Evolutionary conservation across 2,113 vertebrate genomes (phyloP).

Genomic region (Hippocampus barbouri): DNA sequence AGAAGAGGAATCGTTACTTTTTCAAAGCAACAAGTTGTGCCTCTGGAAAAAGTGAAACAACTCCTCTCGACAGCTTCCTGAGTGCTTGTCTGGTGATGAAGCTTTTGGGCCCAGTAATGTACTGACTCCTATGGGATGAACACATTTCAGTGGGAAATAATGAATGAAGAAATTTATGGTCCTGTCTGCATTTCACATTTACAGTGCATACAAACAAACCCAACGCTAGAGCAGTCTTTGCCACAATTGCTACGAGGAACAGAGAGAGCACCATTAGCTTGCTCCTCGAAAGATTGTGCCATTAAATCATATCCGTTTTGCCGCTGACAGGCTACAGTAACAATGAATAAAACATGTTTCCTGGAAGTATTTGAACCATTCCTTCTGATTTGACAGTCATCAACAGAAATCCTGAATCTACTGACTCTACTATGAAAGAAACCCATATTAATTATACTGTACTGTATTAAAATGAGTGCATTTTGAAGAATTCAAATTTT

Average conservation of each 20-base stretch:
- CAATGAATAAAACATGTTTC: constrained; percentile 6
- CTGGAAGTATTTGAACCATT: background rate
- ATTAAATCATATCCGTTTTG: constrained; percentile 34
- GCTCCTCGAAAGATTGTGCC: constrained; percentile 9
- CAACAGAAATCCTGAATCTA: too few relatives aligned
- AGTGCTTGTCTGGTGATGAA: constrained; percentile 1
- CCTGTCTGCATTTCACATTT: constrained; percentile 20
- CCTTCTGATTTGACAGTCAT: background rate
- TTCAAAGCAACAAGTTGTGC: constrained; percentile 55
- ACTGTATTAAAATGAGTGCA: too few relatives aligned
- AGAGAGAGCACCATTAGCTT: constrained; percentile 44
- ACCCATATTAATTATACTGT: too few relatives aligned
- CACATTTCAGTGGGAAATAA: constrained; percentile 10
- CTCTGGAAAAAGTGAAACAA: constrained; percentile 46
- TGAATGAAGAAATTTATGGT: constrained; percentile 15
- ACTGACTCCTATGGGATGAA: constrained; percentile 11
- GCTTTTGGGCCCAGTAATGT: constrained; percentile 17
- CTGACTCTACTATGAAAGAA: too few relatives aligned
- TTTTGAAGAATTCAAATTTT: too few relatives aligned
- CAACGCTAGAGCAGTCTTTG: background rate
- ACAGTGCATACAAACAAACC: constrained; percentile 10
- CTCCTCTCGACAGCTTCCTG: background rate
- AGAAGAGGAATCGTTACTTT: constrained; percentile 43
- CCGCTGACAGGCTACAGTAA: background rate
- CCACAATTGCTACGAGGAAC: constrained; percentile 12